Evolutionary conservation across 2,113 vertebrate species (phyloP), one percentile per base, ranked within the genome.

Genomic region (Atractosteus spatula): DNA sequence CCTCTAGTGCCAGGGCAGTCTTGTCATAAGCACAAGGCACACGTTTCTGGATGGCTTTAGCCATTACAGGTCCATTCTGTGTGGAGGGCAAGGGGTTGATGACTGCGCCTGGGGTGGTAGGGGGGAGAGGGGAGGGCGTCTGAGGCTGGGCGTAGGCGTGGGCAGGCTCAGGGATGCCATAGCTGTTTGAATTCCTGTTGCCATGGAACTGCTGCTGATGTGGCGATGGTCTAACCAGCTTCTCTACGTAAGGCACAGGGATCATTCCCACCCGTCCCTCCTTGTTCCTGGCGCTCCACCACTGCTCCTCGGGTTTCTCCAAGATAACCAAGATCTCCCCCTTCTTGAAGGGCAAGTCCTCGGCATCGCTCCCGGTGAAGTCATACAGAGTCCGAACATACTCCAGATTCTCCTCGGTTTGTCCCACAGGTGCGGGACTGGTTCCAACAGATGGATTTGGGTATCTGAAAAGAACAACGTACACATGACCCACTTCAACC

Each of bases 11-110:
- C 76, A 99, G 88, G 0, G 97, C 97, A 0, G 97, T 99, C 86
- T 99, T 99, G 86, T 99, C 97, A 8, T 99, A 99, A 84, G 97
- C 97, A 77, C 97, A 99, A 3, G 97, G 97, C 63, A 99, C 97
- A 87, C 97, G 87, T 89, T 97, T 99, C 90, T 99, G 97, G 85
- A 98, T 95, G 71, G 96, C 97, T 89, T 96, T 97, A 11, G 97
- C 97, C 92, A 93, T 94, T 84, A 98, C 94, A 2, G 97, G 97
- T 86, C 97, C 97, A 2, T 99, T 99, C 90, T 98, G 96, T 78
- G 92, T 90, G 62, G 94, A 97, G 41, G 96, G 95, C 77, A 97
- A 86, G 3, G 96, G 94, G 56, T 73, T 91, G 87, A 95, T 90
- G 1, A 96, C 89, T 16, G 95, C 93, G 51, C 95, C 96, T 3